phyloP scores from a whole-genome alignment of 2,888 invertebrate species.

The Lithophane ornitopus region DNA sequence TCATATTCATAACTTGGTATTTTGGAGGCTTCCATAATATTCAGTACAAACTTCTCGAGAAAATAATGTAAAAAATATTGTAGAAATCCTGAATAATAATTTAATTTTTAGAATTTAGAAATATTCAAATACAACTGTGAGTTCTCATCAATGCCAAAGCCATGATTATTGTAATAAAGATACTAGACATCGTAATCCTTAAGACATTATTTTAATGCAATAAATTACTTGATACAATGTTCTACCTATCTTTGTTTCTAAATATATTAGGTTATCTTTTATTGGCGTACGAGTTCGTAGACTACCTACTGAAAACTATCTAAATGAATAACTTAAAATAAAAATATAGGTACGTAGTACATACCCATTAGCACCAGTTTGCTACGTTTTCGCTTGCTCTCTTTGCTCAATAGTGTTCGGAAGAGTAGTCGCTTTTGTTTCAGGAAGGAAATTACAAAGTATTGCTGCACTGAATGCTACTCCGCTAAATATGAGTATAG shows the following conservation, averaged over 20 bases:
- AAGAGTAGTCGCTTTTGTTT: conserved; percentile 83
- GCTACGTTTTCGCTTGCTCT: conserved; percentile 66
- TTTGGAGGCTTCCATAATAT: conserved; percentile 91
- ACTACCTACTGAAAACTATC: not conserved
- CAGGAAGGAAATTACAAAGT: conserved; percentile 82
- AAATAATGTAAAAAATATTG: conserved; percentile 44
- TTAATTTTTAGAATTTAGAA: conserved; percentile 47
- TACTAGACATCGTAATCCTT: conserved; percentile 34
- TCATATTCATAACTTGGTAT: conserved; percentile 89
- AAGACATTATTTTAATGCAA: conserved; percentile 28
- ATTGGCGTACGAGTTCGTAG: not conserved
- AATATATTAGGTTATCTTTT: conserved; percentile 1
- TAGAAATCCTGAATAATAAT: conserved; percentile 15
- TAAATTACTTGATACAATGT: conserved; percentile 26
- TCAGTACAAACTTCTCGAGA: conserved; percentile 88
- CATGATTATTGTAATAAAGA: conserved; percentile 55
- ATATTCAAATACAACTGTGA: conserved; percentile 69
- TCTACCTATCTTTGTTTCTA: conserved; percentile 10
- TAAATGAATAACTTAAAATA: not conserved
- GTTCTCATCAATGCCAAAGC: conserved; percentile 78
- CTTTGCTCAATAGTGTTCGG: conserved; percentile 83
- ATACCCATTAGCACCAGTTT: not conserved
- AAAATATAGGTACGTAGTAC: not conserved
- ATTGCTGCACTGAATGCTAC: conserved; percentile 80
- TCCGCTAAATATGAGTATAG: conserved; percentile 81